Percentiles rank a stretch among this genome's conserved stretches.
Evolutionary conservation across 2,888 invertebrate genomes (phyloP).

Genomic region (Chydorus sphaericus): DNA sequence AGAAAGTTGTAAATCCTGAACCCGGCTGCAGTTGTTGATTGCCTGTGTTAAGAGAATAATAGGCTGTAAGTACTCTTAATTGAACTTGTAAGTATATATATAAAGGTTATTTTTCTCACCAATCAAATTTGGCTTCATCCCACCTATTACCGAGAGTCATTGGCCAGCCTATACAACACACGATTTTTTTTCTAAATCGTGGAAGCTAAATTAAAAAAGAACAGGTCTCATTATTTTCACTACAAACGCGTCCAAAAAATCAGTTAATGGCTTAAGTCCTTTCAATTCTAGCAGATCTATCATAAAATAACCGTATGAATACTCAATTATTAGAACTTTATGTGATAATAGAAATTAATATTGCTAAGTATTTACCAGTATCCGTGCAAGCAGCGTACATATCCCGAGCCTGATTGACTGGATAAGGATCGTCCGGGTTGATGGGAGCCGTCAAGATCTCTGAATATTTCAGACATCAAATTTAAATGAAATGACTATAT

Average conservation of each 20-base stretch:
- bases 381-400: slow-evolving; percentile 54
- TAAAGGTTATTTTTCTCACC: not conserved
- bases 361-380: slow-evolving; percentile 42
- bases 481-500: too few relatives aligned
- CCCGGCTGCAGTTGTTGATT: not conserved
- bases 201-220: too few relatives aligned
- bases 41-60: too few relatives aligned
- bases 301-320: not conserved
- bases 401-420: slow-evolving; percentile 49
- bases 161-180: slow-evolving; percentile 18
- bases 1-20: slow-evolving; percentile 26
- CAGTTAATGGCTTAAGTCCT: slow-evolving; percentile 24
- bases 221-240: too few relatives aligned
- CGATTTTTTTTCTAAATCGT: too few relatives aligned
- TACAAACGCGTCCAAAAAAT: slow-evolving; percentile 25
- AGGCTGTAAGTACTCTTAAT: too few relatives aligned
- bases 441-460: not conserved
- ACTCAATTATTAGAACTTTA: not conserved
- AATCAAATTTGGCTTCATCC: not conserved
- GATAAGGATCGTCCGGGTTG: slow-evolving; percentile 34
- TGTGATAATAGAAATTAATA: too few relatives aligned
- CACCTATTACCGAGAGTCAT: slow-evolving; percentile 1
- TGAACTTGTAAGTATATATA: too few relatives aligned
- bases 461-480: too few relatives aligned
- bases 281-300: slow-evolving; percentile 22